Evolutionary conservation across 2,113 vertebrate genomes (phyloP).

Genomic region (Datnioides undecimradiatus): DNA sequence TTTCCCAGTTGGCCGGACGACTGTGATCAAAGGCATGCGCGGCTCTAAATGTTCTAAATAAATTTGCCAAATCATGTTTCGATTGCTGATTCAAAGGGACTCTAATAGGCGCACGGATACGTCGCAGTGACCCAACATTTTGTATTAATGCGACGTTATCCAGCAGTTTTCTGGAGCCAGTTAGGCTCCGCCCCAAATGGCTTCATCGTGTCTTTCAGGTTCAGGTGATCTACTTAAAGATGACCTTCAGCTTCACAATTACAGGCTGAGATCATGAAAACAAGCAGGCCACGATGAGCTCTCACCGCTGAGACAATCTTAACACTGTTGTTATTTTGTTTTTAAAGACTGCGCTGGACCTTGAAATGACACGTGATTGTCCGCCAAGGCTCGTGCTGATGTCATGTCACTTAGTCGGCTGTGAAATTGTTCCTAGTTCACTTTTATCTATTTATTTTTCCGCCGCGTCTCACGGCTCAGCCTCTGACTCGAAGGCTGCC

Average conservation of each 20-base stretch:
- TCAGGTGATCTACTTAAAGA: slow-evolving; percentile 11
- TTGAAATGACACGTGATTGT: slow-evolving; percentile 18
- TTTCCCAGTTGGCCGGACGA: slow-evolving; percentile 32
- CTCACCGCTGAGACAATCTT: slow-evolving; percentile 63
- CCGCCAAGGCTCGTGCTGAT: slow-evolving; percentile 44
- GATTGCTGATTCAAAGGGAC: neutral
- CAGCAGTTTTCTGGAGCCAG: slow-evolving; percentile 8
- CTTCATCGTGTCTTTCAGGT: slow-evolving; percentile 19
- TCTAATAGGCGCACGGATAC: neutral
- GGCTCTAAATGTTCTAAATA: slow-evolving; percentile 12
- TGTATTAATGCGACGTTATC: neutral
- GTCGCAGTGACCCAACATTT: neutral
- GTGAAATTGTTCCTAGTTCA: slow-evolving; percentile 50
- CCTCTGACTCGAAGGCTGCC: slow-evolving; percentile 36
- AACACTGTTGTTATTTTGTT: slow-evolving; percentile 16
- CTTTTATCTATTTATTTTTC: neutral
- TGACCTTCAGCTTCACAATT: slow-evolving; percentile 17
- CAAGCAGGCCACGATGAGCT: slow-evolving; percentile 25
- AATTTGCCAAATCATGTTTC: slow-evolving; percentile 54
- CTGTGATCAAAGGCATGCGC: slow-evolving; percentile 39
- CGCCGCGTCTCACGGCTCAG: slow-evolving; percentile 42
- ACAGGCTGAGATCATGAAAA: slow-evolving; percentile 46
- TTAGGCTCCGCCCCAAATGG: neutral
- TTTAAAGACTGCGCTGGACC: slow-evolving; percentile 22
- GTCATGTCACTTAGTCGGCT: slow-evolving; percentile 45